These are phyloP conservation scores for Tholera decimalis DNA, from an alignment of 2,888 invertebrate species.

Conservation along the genomic window DNA sequence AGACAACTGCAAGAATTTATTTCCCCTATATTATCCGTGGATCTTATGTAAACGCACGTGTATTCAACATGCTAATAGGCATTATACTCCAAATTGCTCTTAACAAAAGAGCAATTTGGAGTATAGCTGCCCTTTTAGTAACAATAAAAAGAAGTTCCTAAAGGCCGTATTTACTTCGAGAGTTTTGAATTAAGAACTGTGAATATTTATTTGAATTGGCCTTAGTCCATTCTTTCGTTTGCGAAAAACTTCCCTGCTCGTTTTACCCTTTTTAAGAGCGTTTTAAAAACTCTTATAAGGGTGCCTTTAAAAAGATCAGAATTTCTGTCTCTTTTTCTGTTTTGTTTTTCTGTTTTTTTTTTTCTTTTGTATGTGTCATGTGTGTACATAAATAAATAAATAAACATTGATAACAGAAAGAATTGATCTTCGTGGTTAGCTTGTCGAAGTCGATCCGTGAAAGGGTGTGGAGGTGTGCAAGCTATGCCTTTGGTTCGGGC, in stretches of 20 bases:
- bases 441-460: too few relatives aligned
- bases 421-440: too few relatives aligned
- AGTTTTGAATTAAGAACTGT: constrained; percentile 23
- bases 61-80: constrained; percentile 33
- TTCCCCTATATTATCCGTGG: constrained; percentile 27
- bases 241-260: neutral
- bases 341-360: neutral
- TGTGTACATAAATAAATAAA: too few relatives aligned
- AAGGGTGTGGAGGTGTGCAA: too few relatives aligned
- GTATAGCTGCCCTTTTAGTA: constrained; percentile 32
- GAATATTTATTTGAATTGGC: constrained; percentile 23
- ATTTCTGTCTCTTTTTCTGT: too few relatives aligned
- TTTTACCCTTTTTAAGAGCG: neutral
- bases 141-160: constrained; percentile 15
- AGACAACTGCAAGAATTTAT: constrained; percentile 42
- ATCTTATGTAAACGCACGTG: constrained; percentile 29
- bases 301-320: neutral
- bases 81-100: constrained; percentile 41
- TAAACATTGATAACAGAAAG: too few relatives aligned
- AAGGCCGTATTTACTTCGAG: constrained; percentile 20
- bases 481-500: too few relatives aligned
- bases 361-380: neutral
- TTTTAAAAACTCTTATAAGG: constrained; percentile 8
- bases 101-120: too few relatives aligned
- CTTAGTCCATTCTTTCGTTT: neutral